A percentile compares a stretch with the other conserved stretches of the same genome.
Conservation (phyloP, 2,113 vertebrate species). For the Marcusenius ussheri region DNA sequence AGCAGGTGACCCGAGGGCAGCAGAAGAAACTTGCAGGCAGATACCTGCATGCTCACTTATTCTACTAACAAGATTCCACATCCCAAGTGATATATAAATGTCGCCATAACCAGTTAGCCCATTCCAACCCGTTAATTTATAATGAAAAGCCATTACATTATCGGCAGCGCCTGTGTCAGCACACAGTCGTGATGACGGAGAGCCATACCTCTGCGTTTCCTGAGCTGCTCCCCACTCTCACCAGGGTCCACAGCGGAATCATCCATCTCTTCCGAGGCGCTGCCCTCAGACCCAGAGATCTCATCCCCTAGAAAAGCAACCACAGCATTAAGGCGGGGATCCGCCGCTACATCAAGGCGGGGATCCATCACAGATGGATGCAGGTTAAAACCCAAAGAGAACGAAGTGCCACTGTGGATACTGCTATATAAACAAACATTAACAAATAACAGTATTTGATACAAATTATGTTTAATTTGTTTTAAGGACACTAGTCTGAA, state of each 20-base stretch:
- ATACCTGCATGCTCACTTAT: no score
- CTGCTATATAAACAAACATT: background rate
- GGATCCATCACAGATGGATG: background rate
- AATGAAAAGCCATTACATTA: background rate
- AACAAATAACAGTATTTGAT: background rate
- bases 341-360: background rate
- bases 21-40: no score
- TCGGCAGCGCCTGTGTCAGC: background rate
- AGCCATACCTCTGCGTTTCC: background rate
- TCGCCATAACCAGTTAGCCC: background rate
- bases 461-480: background rate
- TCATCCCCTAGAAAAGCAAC: background rate
- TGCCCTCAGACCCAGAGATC: constrained; percentile 1
- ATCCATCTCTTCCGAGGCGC: background rate
- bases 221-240: background rate
- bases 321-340: background rate
- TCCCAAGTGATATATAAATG: background rate
- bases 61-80: no score
- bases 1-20: background rate
- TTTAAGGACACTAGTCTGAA: background rate
- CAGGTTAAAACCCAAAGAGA: background rate
- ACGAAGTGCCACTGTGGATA: background rate
- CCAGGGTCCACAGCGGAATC: background rate
- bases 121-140: background rate
- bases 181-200: background rate